These are phyloP conservation scores for Hymenochirus boettgeri DNA, from an alignment of 2,113 vertebrate species.

Conservation along the genomic window DNA sequence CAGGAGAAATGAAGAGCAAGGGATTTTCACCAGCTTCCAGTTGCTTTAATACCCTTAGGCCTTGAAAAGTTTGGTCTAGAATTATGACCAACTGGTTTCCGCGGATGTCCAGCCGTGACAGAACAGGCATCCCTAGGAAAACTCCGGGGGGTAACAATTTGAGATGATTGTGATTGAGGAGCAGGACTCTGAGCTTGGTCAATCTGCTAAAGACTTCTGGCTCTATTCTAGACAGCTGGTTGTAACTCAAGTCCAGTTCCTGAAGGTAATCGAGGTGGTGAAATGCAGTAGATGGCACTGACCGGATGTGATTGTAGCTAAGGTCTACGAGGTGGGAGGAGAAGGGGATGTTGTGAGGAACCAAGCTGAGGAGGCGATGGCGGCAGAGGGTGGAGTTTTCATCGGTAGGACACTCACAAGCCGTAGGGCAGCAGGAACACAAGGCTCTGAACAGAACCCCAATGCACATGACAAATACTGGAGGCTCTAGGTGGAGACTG, in stretches of 20 bases:
- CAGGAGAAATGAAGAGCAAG: conserved; percentile 74
- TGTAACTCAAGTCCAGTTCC: conserved; percentile 81
- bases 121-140: conserved; percentile 68
- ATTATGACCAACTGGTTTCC: conserved; percentile 84
- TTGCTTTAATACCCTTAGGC: conserved; percentile 63
- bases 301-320: conserved; percentile 75
- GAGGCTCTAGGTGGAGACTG: not conserved
- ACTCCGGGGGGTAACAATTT: conserved; percentile 76
- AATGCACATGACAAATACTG: not conserved
- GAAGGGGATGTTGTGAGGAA: conserved; percentile 67
- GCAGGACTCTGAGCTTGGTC: conserved; percentile 61
- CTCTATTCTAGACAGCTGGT: conserved; percentile 78
- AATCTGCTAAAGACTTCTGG: conserved; percentile 76
- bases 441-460: conserved; percentile 6
- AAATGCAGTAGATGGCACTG: conserved; percentile 70
- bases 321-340: conserved; percentile 72
- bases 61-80: conserved; percentile 77
- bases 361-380: conserved; percentile 62
- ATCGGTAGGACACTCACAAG: conserved; percentile 59
- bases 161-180: conserved; percentile 71
- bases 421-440: conserved; percentile 59
- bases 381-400: conserved; percentile 72
- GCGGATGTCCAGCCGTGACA: conserved; percentile 73
- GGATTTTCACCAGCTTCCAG: conserved; percentile 73
- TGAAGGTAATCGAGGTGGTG: conserved; percentile 66